A percentile compares a stretch with the other conserved stretches of the same genome.
phyloP scores from a whole-genome alignment of 2,797 vertebrate species.

The Sparidentex hasta region DNA sequence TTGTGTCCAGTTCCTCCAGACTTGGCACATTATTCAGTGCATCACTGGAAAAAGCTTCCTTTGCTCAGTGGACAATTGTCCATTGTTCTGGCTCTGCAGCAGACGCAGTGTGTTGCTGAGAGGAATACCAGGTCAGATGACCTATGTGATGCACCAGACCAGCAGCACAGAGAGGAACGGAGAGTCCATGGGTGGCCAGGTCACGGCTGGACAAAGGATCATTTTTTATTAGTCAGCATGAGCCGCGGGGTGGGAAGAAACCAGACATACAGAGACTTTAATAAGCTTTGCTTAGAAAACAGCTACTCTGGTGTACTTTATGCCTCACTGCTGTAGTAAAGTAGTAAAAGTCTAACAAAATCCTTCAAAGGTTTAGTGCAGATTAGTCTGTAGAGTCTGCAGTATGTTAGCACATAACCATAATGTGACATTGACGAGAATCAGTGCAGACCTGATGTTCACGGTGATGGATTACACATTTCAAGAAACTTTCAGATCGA shows the following conservation, averaged over 20 bases:
- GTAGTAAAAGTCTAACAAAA: background rate
- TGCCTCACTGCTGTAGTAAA: background rate
- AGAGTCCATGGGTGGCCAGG: slow-evolving; percentile 41
- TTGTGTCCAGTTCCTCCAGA: slow-evolving; percentile 56
- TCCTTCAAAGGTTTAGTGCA: background rate
- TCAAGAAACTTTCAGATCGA: background rate
- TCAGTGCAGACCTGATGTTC: background rate
- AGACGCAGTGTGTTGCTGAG: slow-evolving; percentile 50
- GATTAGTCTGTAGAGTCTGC: background rate
- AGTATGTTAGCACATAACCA: background rate
- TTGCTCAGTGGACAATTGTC: slow-evolving; percentile 60
- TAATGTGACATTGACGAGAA: background rate
- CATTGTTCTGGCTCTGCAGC: slow-evolving; percentile 63
- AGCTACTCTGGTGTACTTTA: background rate
- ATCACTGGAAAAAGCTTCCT: slow-evolving; percentile 50
- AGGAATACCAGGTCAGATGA: slow-evolving; percentile 58
- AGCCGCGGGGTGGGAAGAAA: slow-evolving; percentile 20
- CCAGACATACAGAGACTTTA: slow-evolving; percentile 21
- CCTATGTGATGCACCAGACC: slow-evolving; percentile 57
- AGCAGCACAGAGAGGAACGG: slow-evolving; percentile 39
- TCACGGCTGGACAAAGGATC: slow-evolving; percentile 37
- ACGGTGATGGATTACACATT: slow-evolving; percentile 16
- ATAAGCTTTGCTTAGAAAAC: slow-evolving; percentile 24
- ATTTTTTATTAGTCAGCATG: slow-evolving; percentile 42
- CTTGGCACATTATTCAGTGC: slow-evolving; percentile 63